phyloP scores from a whole-genome alignment of 2,888 invertebrate genomes.

The Dasysyrphus albostriatus region DNA sequence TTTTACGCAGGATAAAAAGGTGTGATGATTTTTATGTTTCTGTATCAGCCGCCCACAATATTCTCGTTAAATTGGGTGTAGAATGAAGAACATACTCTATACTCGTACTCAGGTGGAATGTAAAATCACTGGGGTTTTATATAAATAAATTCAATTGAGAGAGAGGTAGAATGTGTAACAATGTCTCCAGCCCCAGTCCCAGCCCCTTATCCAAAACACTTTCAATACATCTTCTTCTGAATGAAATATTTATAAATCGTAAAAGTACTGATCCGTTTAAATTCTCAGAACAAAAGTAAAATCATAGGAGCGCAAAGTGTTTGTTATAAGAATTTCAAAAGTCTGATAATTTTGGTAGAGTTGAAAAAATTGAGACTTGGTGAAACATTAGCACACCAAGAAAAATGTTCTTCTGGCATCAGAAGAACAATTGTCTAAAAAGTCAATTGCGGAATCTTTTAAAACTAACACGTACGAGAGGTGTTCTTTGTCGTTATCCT shows the following conservation, averaged over 20 bases:
- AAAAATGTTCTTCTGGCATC: too few species aligned
- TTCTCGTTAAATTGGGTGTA: constrained; percentile 13
- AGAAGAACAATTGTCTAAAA: too few species aligned
- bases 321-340: not conserved
- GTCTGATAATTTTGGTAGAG: not conserved
- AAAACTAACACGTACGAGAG: too few species aligned
- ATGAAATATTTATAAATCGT: constrained; percentile 26
- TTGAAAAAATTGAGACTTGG: too few species aligned
- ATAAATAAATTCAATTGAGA: constrained; percentile 1
- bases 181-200: too few species aligned
- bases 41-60: not conserved
- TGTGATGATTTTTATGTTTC: constrained; percentile 3
- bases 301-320: not conserved
- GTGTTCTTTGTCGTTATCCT: too few species aligned
- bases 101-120: constrained; percentile 5
- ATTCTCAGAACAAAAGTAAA: not conserved
- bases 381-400: too few species aligned
- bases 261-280: constrained; percentile 7
- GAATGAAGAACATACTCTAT: not conserved
- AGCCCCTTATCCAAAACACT: not conserved
- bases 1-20: not conserved
- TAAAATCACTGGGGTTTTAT: not conserved
- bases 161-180: not conserved
- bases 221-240: not conserved
- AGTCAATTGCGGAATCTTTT: too few species aligned